Evolutionary conservation across 2,113 vertebrate species (phyloP).

Genomic region (Syngnathoides biaculeatus): DNA sequence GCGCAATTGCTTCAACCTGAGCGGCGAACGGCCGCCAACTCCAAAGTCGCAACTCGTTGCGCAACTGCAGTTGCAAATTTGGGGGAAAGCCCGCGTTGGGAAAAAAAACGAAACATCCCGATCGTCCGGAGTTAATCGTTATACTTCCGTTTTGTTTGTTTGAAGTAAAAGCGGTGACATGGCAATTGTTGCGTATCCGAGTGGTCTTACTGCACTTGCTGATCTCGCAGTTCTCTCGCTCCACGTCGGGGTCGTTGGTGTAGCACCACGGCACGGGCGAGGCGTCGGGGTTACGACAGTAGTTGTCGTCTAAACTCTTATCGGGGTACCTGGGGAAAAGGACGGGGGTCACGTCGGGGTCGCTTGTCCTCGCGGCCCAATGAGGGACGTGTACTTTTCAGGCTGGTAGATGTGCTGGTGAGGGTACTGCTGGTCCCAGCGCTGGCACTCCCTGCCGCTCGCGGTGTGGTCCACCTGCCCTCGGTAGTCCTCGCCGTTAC

Average conservation of each 20-base stretch:
- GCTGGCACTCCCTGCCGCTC: slow-evolving; percentile 85
- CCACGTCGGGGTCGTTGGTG: slow-evolving; percentile 75
- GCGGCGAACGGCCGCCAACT: background rate
- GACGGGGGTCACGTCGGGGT: background rate
- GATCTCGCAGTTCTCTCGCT: slow-evolving; percentile 85
- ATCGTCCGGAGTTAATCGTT: background rate
- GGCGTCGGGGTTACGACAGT: slow-evolving; percentile 92
- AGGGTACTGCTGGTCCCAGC: slow-evolving; percentile 92
- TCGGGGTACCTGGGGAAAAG: slow-evolving; percentile 83
- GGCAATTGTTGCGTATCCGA: background rate
- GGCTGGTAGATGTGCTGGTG: slow-evolving; percentile 90
- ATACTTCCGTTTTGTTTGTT: background rate
- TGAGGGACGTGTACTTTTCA: slow-evolving; percentile 74
- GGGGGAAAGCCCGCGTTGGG: slow-evolving; percentile 10
- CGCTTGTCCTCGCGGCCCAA: background rate
- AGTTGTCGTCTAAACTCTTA: slow-evolving; percentile 91
- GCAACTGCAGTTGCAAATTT: slow-evolving; percentile 30
- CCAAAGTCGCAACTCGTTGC: slow-evolving; percentile 6
- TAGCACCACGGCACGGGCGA: slow-evolving; percentile 95
- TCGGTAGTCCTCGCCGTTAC: slow-evolving; percentile 92
- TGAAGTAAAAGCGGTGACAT: too few relatives aligned
- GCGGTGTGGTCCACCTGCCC: slow-evolving; percentile 85
- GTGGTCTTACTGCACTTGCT: slow-evolving; percentile 80
- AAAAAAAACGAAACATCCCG: background rate
- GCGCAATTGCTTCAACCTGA: background rate